phyloP scores from a whole-genome alignment of 1,140 invertebrate species.

The Pararge aegeria region DNA sequence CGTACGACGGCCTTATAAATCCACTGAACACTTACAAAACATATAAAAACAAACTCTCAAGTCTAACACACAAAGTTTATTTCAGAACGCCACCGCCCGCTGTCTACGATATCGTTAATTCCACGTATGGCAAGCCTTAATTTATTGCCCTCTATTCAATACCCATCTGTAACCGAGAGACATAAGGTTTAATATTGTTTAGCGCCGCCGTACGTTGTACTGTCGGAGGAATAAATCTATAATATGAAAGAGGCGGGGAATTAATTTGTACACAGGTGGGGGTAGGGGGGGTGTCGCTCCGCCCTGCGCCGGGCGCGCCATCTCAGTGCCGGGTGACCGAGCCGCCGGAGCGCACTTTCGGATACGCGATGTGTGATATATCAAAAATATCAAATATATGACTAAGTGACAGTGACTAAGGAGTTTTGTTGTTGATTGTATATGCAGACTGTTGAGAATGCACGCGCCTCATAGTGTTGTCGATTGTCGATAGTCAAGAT shows the following conservation, averaged over 20 bases:
- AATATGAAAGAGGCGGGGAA: slow-evolving; percentile 76
- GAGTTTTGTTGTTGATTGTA: slow-evolving; percentile 14
- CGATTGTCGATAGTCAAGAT: slow-evolving; percentile 50
- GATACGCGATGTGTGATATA: slow-evolving; percentile 34
- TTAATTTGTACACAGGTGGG: slow-evolving; percentile 65
- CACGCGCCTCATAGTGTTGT: slow-evolving; percentile 37
- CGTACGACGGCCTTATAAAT: slow-evolving; percentile 59
- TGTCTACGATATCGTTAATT: slow-evolving; percentile 62
- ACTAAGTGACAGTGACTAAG: slow-evolving; percentile 10
- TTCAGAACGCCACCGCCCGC: slow-evolving; percentile 27
- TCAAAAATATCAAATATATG: slow-evolving; percentile 14
- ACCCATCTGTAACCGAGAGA: slow-evolving; percentile 60
- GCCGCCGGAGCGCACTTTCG: slow-evolving; percentile 43
- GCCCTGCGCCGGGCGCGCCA: slow-evolving; percentile 60
- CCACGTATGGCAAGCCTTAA: slow-evolving; percentile 68
- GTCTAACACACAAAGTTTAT: slow-evolving; percentile 33
- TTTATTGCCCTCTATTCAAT: slow-evolving; percentile 65
- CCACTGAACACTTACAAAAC: slow-evolving; percentile 38
- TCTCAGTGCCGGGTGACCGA: slow-evolving; percentile 60
- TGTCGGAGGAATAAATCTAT: slow-evolving; percentile 75
- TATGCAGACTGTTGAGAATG: slow-evolving; percentile 18
- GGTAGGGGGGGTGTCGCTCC: slow-evolving; percentile 54
- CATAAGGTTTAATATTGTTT: slow-evolving; percentile 74
- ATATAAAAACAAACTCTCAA: slow-evolving; percentile 43
- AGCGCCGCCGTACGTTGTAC: slow-evolving; percentile 49